phyloP scores from a whole-genome alignment of 2,797 vertebrate genomes.

The Hyperoplus lanceolatus region DNA sequence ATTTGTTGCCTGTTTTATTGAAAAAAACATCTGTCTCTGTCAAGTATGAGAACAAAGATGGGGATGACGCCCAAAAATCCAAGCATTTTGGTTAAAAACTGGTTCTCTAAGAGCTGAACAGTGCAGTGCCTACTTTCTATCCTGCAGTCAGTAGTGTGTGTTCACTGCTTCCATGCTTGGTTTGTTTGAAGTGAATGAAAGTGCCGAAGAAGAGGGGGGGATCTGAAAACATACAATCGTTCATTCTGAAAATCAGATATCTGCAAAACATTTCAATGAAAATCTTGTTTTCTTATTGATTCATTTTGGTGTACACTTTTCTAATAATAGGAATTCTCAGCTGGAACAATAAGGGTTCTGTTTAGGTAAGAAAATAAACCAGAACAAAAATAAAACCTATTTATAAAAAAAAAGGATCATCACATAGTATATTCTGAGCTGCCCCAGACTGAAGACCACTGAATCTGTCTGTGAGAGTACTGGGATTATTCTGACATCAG shows the following conservation, averaged over 20 bases:
- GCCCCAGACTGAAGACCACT: constrained; percentile 16
- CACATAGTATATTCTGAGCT: constrained; percentile 31
- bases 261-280: constrained; percentile 16
- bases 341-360: neutral
- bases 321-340: neutral
- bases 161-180: constrained; percentile 37
- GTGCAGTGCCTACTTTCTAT: constrained; percentile 34
- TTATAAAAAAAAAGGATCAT: constrained; percentile 24
- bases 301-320: neutral
- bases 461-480: constrained; percentile 32
- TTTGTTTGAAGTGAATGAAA: constrained; percentile 48
- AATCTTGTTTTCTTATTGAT: neutral
- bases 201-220: constrained; percentile 4
- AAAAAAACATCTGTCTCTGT: neutral
- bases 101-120: constrained; percentile 24
- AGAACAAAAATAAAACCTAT: constrained; percentile 1
- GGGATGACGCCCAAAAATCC: constrained; percentile 38
- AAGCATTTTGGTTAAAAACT: constrained; percentile 25
- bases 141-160: constrained; percentile 24
- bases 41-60: constrained; percentile 26
- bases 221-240: constrained; percentile 9
- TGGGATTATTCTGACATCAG: constrained; percentile 48
- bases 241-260: neutral
- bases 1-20: constrained; percentile 6
- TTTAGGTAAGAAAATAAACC: neutral